Conservation (phyloP, 2,888 invertebrate species). For the Drosophila paranaensis region DNA sequence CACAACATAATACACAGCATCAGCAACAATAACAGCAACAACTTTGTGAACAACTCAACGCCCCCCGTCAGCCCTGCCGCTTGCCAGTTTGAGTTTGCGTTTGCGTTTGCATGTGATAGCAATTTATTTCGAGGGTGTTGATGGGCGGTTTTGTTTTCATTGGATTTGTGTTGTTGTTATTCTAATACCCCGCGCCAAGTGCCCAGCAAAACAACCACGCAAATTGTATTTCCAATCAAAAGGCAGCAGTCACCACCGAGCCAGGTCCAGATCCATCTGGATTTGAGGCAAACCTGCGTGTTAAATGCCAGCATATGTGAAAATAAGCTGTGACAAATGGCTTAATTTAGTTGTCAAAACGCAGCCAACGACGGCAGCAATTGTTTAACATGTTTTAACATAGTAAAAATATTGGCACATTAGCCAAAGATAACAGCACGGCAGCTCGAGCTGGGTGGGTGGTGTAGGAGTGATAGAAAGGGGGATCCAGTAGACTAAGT, state of each 20-base stretch:
- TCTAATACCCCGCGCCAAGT: slow-evolving; percentile 68
- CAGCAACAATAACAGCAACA: slow-evolving; percentile 52
- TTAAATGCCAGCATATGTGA: slow-evolving; percentile 85
- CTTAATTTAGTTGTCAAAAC: slow-evolving; percentile 84
- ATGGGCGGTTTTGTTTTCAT: slow-evolving; percentile 84
- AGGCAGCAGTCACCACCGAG: slow-evolving; percentile 59
- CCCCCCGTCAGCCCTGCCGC: slow-evolving; percentile 8
- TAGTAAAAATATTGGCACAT: slow-evolving; percentile 76
- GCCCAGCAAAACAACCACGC: slow-evolving; percentile 57
- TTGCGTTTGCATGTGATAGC: slow-evolving; percentile 48
- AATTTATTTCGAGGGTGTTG: slow-evolving; percentile 79
- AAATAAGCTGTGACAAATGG: slow-evolving; percentile 85
- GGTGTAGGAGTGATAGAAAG: background rate
- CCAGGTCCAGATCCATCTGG: slow-evolving; percentile 22
- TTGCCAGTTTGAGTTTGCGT: slow-evolving; percentile 13
- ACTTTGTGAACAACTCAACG: slow-evolving; percentile 36
- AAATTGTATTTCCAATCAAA: slow-evolving; percentile 70
- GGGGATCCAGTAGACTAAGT: slow-evolving; percentile 2
- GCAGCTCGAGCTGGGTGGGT: background rate
- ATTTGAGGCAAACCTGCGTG: slow-evolving; percentile 67
- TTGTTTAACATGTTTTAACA: slow-evolving; percentile 71
- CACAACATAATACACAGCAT: slow-evolving; percentile 36
- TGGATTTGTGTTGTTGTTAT: slow-evolving; percentile 82
- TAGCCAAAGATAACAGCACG: slow-evolving; percentile 65
- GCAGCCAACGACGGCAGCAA: slow-evolving; percentile 30